phyloP scores from a whole-genome alignment of 2,797 vertebrate species.

The Phrynocephalus guinanensis region DNA sequence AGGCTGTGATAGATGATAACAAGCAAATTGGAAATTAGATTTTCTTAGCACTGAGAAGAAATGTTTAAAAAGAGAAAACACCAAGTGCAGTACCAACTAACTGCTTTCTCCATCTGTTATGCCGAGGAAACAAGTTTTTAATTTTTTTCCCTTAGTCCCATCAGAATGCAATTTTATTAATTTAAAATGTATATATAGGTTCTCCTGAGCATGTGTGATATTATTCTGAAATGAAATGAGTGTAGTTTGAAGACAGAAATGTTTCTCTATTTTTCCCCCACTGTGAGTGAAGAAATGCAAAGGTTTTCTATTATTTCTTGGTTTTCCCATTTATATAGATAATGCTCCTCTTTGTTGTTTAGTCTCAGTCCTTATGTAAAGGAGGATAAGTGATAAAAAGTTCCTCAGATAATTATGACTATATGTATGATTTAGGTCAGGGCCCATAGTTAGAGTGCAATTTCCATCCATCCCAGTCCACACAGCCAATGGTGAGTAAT shows the following conservation, averaged over 20 bases:
- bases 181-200: conserved; percentile 24
- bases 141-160: conserved; percentile 37
- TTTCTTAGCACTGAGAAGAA: conserved; percentile 53
- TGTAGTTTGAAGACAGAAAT: conserved; percentile 21
- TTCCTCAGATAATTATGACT: background rate
- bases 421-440: background rate
- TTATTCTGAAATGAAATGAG: conserved; percentile 35
- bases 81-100: conserved; percentile 47
- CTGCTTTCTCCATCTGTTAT: conserved; percentile 32
- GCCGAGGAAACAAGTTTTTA: conserved; percentile 24
- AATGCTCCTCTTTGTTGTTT: conserved; percentile 8
- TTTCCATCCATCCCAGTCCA: background rate
- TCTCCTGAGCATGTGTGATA: conserved; percentile 5
- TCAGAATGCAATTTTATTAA: conserved; percentile 58
- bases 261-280: conserved; percentile 2
- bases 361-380: background rate
- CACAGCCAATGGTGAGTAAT: background rate
- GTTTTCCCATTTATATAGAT: background rate
- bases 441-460: background rate
- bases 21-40: conserved; percentile 53
- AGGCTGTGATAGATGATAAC: conserved; percentile 52
- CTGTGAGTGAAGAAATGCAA: conserved; percentile 2
- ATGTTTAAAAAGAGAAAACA: conserved; percentile 20
- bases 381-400: background rate
- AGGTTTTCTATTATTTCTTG: background rate